Evolutionary conservation across 2,888 invertebrate genomes (phyloP).

Genomic region (Anthrax anthrax): DNA sequence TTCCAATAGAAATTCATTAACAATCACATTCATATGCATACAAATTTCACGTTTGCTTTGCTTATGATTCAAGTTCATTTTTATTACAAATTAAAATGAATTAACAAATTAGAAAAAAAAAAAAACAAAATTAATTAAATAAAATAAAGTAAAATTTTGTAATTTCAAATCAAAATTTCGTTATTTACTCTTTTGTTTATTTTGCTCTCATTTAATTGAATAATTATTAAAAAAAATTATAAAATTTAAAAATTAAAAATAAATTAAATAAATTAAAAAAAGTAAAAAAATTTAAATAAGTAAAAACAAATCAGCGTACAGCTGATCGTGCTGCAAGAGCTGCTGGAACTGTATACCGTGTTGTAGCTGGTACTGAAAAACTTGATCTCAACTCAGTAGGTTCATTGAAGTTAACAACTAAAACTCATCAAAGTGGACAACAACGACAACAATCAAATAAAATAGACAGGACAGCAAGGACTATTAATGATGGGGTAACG

Average conservation of each 20-base stretch:
- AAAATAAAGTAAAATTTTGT: too few species aligned
- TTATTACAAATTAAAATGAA: too few species aligned
- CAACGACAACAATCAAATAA: slow-evolving; percentile 9
- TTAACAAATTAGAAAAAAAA: background rate
- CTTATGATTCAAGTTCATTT: too few species aligned
- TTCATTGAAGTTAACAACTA: slow-evolving; percentile 7
- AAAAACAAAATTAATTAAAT: background rate
- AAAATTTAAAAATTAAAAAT: background rate
- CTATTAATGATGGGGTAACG: slow-evolving; percentile 13
- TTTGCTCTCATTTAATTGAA: background rate
- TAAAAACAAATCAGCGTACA: slow-evolving; percentile 42
- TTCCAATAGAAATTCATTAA: too few species aligned
- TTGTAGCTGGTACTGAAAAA: slow-evolving; percentile 64
- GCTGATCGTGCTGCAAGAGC: slow-evolving; percentile 68
- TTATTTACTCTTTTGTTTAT: too few species aligned
- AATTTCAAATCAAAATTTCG: too few species aligned
- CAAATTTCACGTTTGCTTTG: too few species aligned
- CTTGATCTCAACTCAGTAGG: slow-evolving; percentile 36
- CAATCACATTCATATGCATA: too few species aligned
- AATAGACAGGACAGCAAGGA: slow-evolving; percentile 38
- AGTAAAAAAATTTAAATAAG: slow-evolving; percentile 8
- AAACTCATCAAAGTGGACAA: slow-evolving; percentile 7
- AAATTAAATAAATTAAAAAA: slow-evolving; percentile 6
- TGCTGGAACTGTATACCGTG: slow-evolving; percentile 62
- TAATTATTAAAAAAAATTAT: background rate